Base-by-base conservation (phyloP, 2,113 vertebrate species). In the Excalfactoria chinensis region DNA sequence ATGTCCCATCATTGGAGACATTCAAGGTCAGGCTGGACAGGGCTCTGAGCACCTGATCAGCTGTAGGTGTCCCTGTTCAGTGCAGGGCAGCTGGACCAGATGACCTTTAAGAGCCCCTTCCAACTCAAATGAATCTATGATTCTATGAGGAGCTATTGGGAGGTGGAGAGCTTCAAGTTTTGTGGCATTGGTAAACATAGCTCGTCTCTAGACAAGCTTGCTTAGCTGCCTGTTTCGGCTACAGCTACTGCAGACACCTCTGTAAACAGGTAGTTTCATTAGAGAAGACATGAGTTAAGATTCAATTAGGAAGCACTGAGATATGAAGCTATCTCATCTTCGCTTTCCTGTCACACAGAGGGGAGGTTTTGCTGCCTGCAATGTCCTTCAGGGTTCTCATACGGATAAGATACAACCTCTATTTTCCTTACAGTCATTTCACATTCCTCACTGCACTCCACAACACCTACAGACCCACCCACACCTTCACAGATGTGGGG, bases 331-430 rank as follows among this genome's bases (percentile, higher is more conserved):
- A 23, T 69, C 44, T 59, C 68, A 55, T 63, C 21, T 70, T 75
- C 35, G 60, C n/a, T 60, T 91, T 53, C 30, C 26, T 48, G 35
- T 25, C 35, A 51, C 2, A 34, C 4, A 69, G 6, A 81, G 17
- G 11, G 26, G 90, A 86, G 13, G 6, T n/a, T 80, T 43, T 76
- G 12, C 8, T 84, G 67, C 32, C 44, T 62, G 17, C 75, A 66
- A 5, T 26, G 51, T 25, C 60, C 25, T 56, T 68, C 34, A 60
- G 22, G 4, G 20, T 69, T 66, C 59, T 70, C 34, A 28, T 0
- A 4, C 5, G 25, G n/a, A 3, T 6, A 63, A 3, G 5, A 6
- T 14, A 51, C 0, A 1, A 16, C 26, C 32, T 44, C 25, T 32
- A 2, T 48, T 64, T 81, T 43, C 48, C 44, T 43, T 23, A 26